Evolutionary conservation across 2,797 vertebrate genomes (phyloP).

Genomic region (Acrossocheilus wenchowensis): DNA sequence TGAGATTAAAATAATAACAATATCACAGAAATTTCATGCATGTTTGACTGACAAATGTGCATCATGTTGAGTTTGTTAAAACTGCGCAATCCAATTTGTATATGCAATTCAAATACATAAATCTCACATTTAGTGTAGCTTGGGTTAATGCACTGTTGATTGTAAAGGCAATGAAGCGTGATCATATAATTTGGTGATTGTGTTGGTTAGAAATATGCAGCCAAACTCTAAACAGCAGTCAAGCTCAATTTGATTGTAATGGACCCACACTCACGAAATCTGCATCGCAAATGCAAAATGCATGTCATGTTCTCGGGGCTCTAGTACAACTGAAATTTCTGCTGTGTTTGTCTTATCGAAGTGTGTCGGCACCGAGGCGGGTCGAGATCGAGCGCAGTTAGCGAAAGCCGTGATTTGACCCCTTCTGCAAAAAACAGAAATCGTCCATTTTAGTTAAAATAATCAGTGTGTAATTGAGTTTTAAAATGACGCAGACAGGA

Average conservation of each 20-base stretch:
- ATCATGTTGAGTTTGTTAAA: neutral
- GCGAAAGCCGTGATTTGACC: conserved; percentile 15
- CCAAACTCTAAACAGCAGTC: neutral
- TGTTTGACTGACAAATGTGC: neutral
- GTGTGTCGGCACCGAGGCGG: neutral
- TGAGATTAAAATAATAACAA: neutral
- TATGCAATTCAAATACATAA: neutral
- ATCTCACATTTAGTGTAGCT: neutral
- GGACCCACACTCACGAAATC: neutral
- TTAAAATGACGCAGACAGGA: conserved; percentile 53
- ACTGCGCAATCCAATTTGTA: neutral
- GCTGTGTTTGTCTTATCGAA: neutral
- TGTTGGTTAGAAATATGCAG: neutral
- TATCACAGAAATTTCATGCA: neutral
- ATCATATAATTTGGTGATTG: neutral
- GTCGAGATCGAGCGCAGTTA: neutral
- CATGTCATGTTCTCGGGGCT: neutral
- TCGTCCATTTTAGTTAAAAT: conserved; percentile 27
- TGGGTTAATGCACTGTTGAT: neutral
- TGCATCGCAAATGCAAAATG: neutral
- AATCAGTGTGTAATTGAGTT: conserved; percentile 54
- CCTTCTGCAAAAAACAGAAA: conserved; percentile 27
- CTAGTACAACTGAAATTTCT: neutral
- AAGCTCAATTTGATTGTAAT: conserved; percentile 8
- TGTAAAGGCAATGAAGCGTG: neutral